Evolutionary conservation across 1,140 invertebrate species (phyloP), one percentile per base, ranked within the genome.

Genomic region (Bombus pascuorum): DNA sequence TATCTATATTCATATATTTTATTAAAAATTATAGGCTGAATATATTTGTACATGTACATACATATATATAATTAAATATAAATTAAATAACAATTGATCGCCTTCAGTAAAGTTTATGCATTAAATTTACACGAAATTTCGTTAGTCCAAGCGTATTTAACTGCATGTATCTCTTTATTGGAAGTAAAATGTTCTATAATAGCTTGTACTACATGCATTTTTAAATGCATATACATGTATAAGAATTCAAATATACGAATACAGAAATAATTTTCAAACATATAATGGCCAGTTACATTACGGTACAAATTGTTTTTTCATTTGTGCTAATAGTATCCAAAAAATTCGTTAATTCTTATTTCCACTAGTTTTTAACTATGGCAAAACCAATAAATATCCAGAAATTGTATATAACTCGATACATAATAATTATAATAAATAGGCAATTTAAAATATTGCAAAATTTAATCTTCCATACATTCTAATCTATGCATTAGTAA

Each of bases 1-100:
- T 80, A 62, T 65, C 12, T 80, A 47, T 68, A 81, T 84, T 66
- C 6, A 28, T 77, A 78, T 18, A 66, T 42, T 87, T 90, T 90
- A 90, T 90, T 84, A 57, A 84, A 79, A 86, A 66, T 77, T 83
- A 80, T 83, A 75, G 37, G 66, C 66, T 37, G 44, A 72, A 82
- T 37, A 78, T 32, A 74, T 85, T 83, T 70, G 28, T 71, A 76
- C 42, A 83, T 65, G 18, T 83, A 83, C 34, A 82, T 34, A 82
- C 53, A 75, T 22, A 74, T 81, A 81, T 68, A 32, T 81, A 86
- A 86, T 82, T 70, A 59, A 59, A 12, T 57, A 83, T 73, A 78
- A 44, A 83, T 73, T 83, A 62, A 83, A 68, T 53, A 72, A 81
- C 18, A 68, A 74, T 85, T 66, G 28, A 77, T 42, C 39, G 18